A percentile compares a stretch with the other conserved stretches of the same genome.
Conservation (phyloP, 2,113 vertebrate genomes). For the Pelobates fuscus region DNA sequence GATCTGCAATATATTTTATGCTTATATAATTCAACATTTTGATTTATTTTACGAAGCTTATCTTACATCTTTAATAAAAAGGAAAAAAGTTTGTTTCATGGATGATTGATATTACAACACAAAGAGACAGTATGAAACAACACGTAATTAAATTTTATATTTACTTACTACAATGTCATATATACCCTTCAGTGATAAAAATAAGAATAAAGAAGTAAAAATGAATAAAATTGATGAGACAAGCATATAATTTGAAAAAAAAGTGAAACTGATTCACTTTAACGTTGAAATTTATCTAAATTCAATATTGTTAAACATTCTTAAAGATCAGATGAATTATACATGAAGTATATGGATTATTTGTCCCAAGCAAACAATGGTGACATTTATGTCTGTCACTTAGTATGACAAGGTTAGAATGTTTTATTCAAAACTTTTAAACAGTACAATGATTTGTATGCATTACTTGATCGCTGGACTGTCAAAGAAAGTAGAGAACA, state of each 20-base stretch:
- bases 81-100: background rate
- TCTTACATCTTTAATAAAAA: background rate
- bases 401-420: constrained; percentile 76
- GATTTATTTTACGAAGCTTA: background rate
- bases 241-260: constrained; percentile 66
- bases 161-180: background rate
- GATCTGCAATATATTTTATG: too few relatives aligned
- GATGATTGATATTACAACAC: background rate
- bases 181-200: background rate
- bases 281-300: constrained; percentile 72
- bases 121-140: background rate
- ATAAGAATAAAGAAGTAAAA: constrained; percentile 46
- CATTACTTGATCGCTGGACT: constrained; percentile 64
- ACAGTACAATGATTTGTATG: constrained; percentile 67
- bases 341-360: constrained; percentile 80
- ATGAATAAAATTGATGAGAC: constrained; percentile 62
- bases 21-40: background rate
- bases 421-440: constrained; percentile 79
- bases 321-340: constrained; percentile 82
- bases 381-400: constrained; percentile 80
- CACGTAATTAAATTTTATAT: background rate
- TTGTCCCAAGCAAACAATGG: constrained; percentile 74
- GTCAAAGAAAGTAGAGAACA: constrained; percentile 60
- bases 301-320: constrained; percentile 76
- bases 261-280: constrained; percentile 61